phyloP scores from a whole-genome alignment of 2,888 invertebrate species.

The Idaea aversata region DNA sequence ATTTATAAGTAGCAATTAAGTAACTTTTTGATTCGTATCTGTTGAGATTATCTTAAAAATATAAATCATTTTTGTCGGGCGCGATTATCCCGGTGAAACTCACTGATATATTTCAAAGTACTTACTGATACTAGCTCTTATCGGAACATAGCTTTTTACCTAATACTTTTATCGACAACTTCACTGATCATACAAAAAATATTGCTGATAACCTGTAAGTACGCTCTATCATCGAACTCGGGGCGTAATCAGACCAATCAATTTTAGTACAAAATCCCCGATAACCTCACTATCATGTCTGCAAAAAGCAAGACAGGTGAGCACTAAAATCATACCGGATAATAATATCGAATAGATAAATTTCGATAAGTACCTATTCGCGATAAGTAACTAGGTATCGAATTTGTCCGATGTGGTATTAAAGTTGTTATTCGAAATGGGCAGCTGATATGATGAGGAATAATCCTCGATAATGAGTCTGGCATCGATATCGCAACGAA shows the following conservation, averaged over 20 bases:
- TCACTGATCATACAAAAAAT: constrained; percentile 57
- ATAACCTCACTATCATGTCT: constrained; percentile 52
- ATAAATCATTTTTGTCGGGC: constrained; percentile 37
- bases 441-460: constrained; percentile 42
- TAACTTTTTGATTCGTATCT: constrained; percentile 14
- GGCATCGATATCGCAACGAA: constrained; percentile 45
- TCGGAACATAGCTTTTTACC: constrained; percentile 46
- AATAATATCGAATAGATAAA: constrained; percentile 42
- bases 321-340: constrained; percentile 51
- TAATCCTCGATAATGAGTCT: constrained; percentile 42
- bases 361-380: constrained; percentile 29
- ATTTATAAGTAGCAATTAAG: not conserved
- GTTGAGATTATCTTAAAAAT: constrained; percentile 29
- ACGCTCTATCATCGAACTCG: constrained; percentile 43
- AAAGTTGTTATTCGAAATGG: constrained; percentile 52
- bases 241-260: constrained; percentile 63
- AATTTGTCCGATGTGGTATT: constrained; percentile 43
- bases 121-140: constrained; percentile 28
- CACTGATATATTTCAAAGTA: constrained; percentile 39
- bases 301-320: constrained; percentile 52
- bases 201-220: constrained; percentile 39
- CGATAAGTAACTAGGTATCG: constrained; percentile 36
- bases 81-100: constrained; percentile 42
- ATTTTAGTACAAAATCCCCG: constrained; percentile 60
- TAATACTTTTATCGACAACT: constrained; percentile 51